A percentile compares a stretch with the other conserved stretches of the same genome.
Evolutionary conservation across 2,888 invertebrate species (phyloP).

Genomic region (Drosophila picticornis): DNA sequence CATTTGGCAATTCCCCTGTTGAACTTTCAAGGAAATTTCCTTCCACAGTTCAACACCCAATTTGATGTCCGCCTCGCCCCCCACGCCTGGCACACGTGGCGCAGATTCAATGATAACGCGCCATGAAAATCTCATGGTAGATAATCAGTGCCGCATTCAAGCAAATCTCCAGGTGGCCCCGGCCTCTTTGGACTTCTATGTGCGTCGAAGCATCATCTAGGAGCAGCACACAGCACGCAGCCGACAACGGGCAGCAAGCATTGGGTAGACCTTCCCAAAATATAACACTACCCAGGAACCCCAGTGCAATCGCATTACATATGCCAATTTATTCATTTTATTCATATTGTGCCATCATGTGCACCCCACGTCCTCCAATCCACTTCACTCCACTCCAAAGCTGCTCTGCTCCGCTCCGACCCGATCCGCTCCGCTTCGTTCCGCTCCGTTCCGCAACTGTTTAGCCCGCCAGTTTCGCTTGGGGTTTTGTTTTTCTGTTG

Average conservation of each 20-base stretch:
- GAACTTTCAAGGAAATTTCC: conserved; percentile 39
- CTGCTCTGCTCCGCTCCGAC: neutral
- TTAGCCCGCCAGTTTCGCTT: neutral
- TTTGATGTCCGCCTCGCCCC: neutral
- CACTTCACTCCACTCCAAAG: neutral
- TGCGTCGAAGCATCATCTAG: conserved; percentile 21
- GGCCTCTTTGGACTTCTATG: neutral
- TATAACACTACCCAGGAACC: neutral
- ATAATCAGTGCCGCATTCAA: conserved; percentile 76
- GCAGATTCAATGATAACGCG: conserved; percentile 62
- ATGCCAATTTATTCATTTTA: conserved; percentile 80
- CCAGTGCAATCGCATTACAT: conserved; percentile 72
- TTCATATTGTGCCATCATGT: conserved; percentile 70
- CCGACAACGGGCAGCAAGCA: neutral
- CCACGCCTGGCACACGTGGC: conserved; percentile 37
- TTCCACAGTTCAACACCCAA: conserved; percentile 20
- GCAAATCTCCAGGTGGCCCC: conserved; percentile 70
- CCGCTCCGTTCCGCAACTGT: conserved; percentile 1
- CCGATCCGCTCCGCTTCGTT: neutral
- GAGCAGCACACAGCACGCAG: neutral
- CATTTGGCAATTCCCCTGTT: conserved; percentile 50
- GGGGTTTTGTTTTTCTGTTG: neutral
- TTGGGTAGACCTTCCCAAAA: conserved; percentile 3
- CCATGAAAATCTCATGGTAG: conserved; percentile 71
- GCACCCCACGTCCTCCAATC: conserved; percentile 1